phyloP scores from a whole-genome alignment of 2,113 vertebrate genomes.

The Bufo gargarizans region DNA sequence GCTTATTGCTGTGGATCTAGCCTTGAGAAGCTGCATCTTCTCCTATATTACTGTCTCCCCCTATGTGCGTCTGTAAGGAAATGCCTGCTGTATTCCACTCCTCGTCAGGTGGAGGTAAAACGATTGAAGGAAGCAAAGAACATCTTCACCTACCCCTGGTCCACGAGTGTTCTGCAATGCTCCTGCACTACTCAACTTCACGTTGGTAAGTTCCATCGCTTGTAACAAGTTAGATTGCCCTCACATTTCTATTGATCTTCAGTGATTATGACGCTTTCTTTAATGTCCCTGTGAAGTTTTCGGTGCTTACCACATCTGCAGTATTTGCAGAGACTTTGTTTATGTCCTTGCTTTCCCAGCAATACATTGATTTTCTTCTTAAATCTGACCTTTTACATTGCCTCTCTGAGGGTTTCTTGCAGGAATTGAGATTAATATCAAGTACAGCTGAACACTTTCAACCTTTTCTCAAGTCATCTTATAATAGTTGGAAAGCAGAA shows the following conservation, averaged over 20 bases:
- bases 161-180: neutral
- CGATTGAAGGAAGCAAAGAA: neutral
- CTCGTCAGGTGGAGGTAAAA: conserved; percentile 40
- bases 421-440: conserved; percentile 1
- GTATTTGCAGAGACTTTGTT: conserved; percentile 4
- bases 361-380: conserved; percentile 42
- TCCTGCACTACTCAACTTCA: neutral
- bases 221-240: conserved; percentile 16
- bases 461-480: neutral
- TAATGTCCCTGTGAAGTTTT: conserved; percentile 6
- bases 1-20: conserved; percentile 43
- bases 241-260: neutral
- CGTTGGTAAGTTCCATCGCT: conserved; percentile 4
- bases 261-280: neutral
- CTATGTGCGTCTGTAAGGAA: conserved; percentile 52
- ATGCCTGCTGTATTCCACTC: conserved; percentile 31
- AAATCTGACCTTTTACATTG: conserved; percentile 32
- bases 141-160: neutral
- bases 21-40: conserved; percentile 36
- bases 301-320: neutral
- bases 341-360: conserved; percentile 2
- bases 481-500: neutral
- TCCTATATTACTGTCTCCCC: conserved; percentile 49
- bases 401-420: conserved; percentile 1
- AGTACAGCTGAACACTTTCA: neutral